Conservation (phyloP, 2,113 vertebrate species). For the Benitochromis conjunctus region DNA sequence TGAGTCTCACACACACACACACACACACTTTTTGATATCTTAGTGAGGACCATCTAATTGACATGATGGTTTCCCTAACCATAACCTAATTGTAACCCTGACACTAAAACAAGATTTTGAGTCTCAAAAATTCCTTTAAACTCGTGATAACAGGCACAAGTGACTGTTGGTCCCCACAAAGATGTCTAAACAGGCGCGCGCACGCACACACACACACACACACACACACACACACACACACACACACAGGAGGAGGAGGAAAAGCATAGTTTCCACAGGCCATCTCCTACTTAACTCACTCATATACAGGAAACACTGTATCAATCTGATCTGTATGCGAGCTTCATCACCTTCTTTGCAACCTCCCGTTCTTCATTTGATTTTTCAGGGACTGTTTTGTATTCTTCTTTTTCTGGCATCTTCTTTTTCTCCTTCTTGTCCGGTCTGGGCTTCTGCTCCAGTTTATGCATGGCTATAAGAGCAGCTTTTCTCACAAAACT, state of each 20-base stretch:
- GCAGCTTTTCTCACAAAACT: slow-evolving; percentile 66
- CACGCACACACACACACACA: no score
- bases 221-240: no score
- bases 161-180: not conserved
- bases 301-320: not conserved
- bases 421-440: slow-evolving; percentile 45
- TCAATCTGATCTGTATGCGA: not conserved
- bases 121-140: not conserved
- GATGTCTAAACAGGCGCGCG: no score
- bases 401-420: slow-evolving; percentile 13
- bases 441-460: slow-evolving; percentile 37
- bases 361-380: not conserved
- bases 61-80: not conserved
- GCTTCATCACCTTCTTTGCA: slow-evolving; percentile 11
- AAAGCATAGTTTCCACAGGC: not conserved
- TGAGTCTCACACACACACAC: not conserved
- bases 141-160: not conserved
- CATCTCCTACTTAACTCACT: not conserved
- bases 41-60: not conserved
- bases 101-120: not conserved
- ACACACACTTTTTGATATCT: not conserved
- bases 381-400: not conserved
- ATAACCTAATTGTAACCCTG: not conserved
- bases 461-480: slow-evolving; percentile 47
- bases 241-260: not conserved